Conservation (phyloP, 2,888 invertebrate genomes). For the Julus scandinavius region DNA sequence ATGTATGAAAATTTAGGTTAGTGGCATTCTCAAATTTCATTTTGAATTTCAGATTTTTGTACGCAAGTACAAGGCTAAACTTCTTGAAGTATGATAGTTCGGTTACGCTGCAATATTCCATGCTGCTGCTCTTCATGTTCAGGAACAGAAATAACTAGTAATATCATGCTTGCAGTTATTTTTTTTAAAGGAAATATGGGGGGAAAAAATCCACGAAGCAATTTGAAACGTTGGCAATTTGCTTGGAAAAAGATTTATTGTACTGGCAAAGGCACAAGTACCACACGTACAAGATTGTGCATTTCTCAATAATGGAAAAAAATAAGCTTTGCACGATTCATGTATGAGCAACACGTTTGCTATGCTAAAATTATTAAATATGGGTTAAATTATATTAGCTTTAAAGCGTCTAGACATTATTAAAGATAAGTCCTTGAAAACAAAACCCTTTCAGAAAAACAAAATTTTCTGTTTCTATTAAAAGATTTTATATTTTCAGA, state of each 20-base stretch:
- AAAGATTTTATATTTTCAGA: too few species aligned
- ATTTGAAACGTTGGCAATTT: constrained; percentile 24
- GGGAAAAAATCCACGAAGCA: not conserved
- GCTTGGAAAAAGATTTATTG: constrained; percentile 7
- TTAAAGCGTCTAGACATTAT: not conserved
- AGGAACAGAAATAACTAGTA: constrained; percentile 8
- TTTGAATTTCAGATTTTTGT: constrained; percentile 36
- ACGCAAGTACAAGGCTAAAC: not conserved
- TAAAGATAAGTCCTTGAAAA: not conserved
- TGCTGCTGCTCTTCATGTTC: not conserved
- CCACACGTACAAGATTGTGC: not conserved
- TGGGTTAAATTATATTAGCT: constrained; percentile 15
- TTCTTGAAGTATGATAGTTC: not conserved
- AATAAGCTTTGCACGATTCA: not conserved
- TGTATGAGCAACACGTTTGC: not conserved
- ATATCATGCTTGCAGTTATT: not conserved
- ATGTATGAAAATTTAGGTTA: not conserved
- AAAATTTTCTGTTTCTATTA: too few species aligned
- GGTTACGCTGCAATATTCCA: not conserved
- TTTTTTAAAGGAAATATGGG: too few species aligned
- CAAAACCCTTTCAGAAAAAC: not conserved
- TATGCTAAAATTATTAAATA: constrained; percentile 17
- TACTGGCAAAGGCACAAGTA: not conserved
- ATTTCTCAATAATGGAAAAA: not conserved
- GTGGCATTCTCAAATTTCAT: not conserved